These are phyloP conservation scores for Garra rufa DNA, from an alignment of 2,113 vertebrate species.

Conservation along the genomic window DNA sequence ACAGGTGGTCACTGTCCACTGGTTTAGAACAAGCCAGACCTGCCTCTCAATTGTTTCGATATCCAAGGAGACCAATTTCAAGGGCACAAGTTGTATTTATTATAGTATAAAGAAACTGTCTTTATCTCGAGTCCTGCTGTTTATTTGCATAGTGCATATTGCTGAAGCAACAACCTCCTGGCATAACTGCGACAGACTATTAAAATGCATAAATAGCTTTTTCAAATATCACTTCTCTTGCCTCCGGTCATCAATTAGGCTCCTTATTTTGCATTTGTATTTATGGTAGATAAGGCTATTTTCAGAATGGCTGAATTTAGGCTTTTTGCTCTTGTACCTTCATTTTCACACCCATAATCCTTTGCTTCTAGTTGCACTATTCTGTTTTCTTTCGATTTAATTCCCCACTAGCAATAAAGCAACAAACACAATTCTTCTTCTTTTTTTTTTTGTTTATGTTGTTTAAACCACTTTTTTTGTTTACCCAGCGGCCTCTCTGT, in stretches of 20 bases:
- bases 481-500: neutral
- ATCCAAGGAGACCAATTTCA: neutral
- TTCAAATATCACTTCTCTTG: neutral
- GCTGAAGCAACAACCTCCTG: neutral
- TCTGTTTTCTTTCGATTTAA: neutral
- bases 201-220: constrained; percentile 13
- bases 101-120: neutral
- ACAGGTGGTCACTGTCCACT: neutral
- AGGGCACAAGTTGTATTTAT: constrained; percentile 2
- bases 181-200: neutral
- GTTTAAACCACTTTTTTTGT: neutral
- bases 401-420: neutral
- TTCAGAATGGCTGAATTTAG: neutral
- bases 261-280: constrained; percentile 25
- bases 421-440: neutral
- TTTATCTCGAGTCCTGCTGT: neutral
- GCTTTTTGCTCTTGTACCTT: neutral
- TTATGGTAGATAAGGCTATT: neutral
- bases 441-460: neutral
- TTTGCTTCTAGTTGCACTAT: neutral
- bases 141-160: neutral
- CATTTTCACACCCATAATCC: neutral
- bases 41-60: neutral
- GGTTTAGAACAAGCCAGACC: neutral
- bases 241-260: neutral